phyloP scores from a whole-genome alignment of 2,888 invertebrate genomes.

The Arge pagana region DNA sequence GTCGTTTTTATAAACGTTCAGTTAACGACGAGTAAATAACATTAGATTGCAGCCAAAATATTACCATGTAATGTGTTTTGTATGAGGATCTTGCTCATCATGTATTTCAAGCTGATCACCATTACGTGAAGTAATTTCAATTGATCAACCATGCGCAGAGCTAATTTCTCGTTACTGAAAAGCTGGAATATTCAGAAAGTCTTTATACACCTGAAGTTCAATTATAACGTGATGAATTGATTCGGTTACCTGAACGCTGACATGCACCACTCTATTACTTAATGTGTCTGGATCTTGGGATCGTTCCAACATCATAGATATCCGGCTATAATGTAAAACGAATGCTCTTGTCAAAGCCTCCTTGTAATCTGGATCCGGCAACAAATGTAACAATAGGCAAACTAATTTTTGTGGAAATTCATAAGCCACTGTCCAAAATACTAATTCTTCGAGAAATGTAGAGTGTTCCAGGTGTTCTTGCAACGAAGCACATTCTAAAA shows the following conservation, averaged over 20 bases:
- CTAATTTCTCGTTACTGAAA: constrained; percentile 92
- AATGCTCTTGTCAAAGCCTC: constrained; percentile 92
- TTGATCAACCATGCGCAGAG: constrained; percentile 88
- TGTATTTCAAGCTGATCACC: constrained; percentile 86
- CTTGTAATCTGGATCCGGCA: constrained; percentile 95
- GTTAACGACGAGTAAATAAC: background rate
- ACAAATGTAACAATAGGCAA: constrained; percentile 90
- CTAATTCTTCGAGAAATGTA: constrained; percentile 90
- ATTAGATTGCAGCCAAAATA: constrained; percentile 28
- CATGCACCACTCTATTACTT: constrained; percentile 95
- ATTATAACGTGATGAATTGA: background rate
- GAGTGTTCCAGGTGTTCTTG: constrained; percentile 79
- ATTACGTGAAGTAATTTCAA: constrained; percentile 89
- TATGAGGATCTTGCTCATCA: constrained; percentile 92
- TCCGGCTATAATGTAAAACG: constrained; percentile 94
- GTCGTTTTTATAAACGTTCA: background rate
- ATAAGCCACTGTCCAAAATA: constrained; percentile 97
- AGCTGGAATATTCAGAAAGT: constrained; percentile 62
- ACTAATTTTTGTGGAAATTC: constrained; percentile 98
- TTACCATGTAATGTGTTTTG: constrained; percentile 84
- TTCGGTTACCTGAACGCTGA: constrained; percentile 78
- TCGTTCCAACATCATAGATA: constrained; percentile 86
- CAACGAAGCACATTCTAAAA: constrained; percentile 72
- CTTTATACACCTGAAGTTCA: background rate
- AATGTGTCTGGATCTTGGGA: constrained; percentile 87